Conservation (phyloP, 2,797 vertebrate genomes). For the Rhinogobio ventralis region DNA sequence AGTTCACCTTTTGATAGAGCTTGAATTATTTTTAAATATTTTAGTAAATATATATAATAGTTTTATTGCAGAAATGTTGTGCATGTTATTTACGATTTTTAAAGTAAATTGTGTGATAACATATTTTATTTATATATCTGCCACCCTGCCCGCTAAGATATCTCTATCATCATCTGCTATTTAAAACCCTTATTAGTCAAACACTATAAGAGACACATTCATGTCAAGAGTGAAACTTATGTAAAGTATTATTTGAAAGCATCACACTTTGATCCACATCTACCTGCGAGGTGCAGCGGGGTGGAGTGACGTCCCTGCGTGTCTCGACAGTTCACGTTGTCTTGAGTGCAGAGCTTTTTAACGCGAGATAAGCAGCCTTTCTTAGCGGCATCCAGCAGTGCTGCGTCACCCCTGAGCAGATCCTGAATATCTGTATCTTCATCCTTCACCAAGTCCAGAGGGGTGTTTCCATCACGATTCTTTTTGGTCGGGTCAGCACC, state of each 20-base stretch:
- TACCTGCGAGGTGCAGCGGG: conserved; percentile 93
- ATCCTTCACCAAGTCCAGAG: conserved; percentile 95
- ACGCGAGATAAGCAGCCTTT: conserved; percentile 94
- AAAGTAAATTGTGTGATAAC: no score
- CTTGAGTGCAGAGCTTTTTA: conserved; percentile 91
- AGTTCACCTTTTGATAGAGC: background rate
- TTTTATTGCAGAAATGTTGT: background rate
- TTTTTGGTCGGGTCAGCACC: conserved; percentile 96
- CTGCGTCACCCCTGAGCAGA: conserved; percentile 91
- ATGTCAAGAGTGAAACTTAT: background rate
- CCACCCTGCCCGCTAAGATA: background rate
- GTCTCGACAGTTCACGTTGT: conserved; percentile 96
- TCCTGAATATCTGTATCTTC: conserved; percentile 97
- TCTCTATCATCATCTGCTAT: background rate
- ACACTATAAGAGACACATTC: background rate
- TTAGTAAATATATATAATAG: background rate
- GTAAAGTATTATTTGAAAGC: background rate
- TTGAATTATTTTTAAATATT: background rate
- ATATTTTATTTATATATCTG: background rate
- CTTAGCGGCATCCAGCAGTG: conserved; percentile 93
- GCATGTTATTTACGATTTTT: background rate
- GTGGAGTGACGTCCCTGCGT: conserved; percentile 96
- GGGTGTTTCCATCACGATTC: conserved; percentile 94
- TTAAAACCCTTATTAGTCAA: background rate
- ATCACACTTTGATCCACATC: background rate